These are phyloP conservation scores for Galeopsomyia nigrocyanea DNA, from an alignment of 2,888 invertebrate genomes.

Conservation along the genomic window DNA sequence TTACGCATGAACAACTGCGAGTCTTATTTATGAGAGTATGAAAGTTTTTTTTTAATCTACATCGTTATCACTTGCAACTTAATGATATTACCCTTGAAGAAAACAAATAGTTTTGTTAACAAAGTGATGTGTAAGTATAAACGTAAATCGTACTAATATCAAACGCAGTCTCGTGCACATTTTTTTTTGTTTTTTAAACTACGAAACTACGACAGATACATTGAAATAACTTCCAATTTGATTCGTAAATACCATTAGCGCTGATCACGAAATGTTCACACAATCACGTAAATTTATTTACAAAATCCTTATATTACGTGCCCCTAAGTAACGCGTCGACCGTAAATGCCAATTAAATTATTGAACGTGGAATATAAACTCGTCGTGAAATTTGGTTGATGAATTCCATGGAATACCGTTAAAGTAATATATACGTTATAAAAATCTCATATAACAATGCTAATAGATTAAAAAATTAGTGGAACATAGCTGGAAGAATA, in stretches of 20 bases:
- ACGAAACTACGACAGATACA: constrained; percentile 34
- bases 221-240: constrained; percentile 24
- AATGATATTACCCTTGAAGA: constrained; percentile 22
- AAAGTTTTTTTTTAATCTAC: constrained; percentile 32
- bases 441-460: constrained; percentile 9
- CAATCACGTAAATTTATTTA: constrained; percentile 40
- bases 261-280: constrained; percentile 41
- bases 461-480: not conserved
- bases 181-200: constrained; percentile 3
- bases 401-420: constrained; percentile 31
- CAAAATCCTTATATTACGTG: constrained; percentile 43
- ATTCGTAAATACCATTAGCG: constrained; percentile 36
- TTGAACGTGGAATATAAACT: constrained; percentile 20
- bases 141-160: constrained; percentile 25
- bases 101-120: not conserved
- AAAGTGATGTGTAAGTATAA: constrained; percentile 9
- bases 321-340: constrained; percentile 33
- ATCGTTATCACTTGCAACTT: constrained; percentile 27
- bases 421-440: constrained; percentile 12
- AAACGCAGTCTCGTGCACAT: constrained; percentile 23
- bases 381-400: constrained; percentile 8
- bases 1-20: constrained; percentile 27
- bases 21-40: constrained; percentile 44
- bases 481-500: not conserved
- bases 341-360: constrained; percentile 15